These are phyloP conservation scores for Dolichopus griseipennis DNA, from an alignment of 2,888 invertebrate genomes.

Conservation along the genomic window DNA sequence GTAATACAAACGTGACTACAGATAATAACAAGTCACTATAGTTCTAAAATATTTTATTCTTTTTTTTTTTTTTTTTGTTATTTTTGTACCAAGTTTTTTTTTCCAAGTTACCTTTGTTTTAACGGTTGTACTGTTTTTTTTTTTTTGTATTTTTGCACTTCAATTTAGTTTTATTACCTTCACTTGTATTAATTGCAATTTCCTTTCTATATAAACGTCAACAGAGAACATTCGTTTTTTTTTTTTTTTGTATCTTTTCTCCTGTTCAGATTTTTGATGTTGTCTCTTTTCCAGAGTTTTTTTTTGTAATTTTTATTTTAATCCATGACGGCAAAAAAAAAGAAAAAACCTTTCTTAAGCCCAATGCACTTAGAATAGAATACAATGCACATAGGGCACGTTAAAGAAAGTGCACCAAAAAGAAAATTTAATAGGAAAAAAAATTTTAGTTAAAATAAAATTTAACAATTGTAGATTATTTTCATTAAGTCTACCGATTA, in stretches of 20 bases:
- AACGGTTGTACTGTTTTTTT: not conserved
- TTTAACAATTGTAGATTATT: no score
- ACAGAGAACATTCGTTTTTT: not conserved
- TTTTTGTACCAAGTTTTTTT: not conserved
- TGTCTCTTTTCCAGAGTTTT: not conserved
- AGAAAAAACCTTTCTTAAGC: not conserved
- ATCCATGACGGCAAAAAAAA: not conserved
- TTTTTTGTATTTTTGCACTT: not conserved
- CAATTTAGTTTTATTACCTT: conserved; percentile 3
- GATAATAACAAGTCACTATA: not conserved
- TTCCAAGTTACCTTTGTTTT: not conserved
- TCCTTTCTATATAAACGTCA: not conserved
- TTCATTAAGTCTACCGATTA: no score
- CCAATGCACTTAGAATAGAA: not conserved
- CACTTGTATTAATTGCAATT: conserved; percentile 1
- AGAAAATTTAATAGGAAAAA: not conserved
- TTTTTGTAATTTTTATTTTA: not conserved
- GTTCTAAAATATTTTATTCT: not conserved
- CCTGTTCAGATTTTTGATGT: no score
- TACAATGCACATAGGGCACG: not conserved
- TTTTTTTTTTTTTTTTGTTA: no score
- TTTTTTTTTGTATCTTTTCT: no score
- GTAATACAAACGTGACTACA: conserved; percentile 3
- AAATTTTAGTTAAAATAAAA: no score
- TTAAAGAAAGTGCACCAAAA: not conserved